Evolutionary conservation across 2,113 vertebrate genomes (phyloP), one percentile per base, ranked within the genome.

Genomic region (Hyperopisus bebe): DNA sequence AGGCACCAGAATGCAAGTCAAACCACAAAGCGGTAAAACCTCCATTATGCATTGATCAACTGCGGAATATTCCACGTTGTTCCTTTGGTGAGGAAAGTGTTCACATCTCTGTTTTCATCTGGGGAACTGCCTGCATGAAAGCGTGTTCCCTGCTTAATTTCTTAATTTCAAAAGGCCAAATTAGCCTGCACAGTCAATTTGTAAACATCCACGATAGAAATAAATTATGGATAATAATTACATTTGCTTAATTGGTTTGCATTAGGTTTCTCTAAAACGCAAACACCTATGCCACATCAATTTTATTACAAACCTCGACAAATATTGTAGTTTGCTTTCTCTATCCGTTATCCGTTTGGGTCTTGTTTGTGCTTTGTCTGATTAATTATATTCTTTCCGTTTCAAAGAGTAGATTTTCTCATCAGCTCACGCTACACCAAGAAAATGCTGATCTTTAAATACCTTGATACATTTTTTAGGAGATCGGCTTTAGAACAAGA

Each of bases 1-100:
- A 90, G 90, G 89, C 89, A 66, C 87, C 88, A 91, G 90, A 91
- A 91, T 91, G 89, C 89, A 89, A 82, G 87, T 90, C 91, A 91
- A 90, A 90, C 89, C 90, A 89, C 90, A 89, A 86, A 88, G 90
- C 84, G 87, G 70, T 91, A 21, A 53, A 42, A 55, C 39, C 48
- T 53, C 35, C 50, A 53, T 89, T 55, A 48, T 53, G 42, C 74
- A 3, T 17, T 6, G 87, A 51, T 86, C 48, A 86, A 4, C 13
- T 35, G 13, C 48, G 3, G 47, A 31, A 39, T 42, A 21, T 27
- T 58, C 15, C 27, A 9, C 2, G 2, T 13, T 31, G 24, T 35
- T 50, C 24, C 46, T 86, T 48, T 5, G 27, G 35, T 11, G 39
- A 10, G 80, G 39, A 3, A 46, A 44, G 21, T 24, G 80, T 83